These are phyloP conservation scores for Apotomis capreana DNA, from an alignment of 2,888 invertebrate species.

Conservation along the genomic window DNA sequence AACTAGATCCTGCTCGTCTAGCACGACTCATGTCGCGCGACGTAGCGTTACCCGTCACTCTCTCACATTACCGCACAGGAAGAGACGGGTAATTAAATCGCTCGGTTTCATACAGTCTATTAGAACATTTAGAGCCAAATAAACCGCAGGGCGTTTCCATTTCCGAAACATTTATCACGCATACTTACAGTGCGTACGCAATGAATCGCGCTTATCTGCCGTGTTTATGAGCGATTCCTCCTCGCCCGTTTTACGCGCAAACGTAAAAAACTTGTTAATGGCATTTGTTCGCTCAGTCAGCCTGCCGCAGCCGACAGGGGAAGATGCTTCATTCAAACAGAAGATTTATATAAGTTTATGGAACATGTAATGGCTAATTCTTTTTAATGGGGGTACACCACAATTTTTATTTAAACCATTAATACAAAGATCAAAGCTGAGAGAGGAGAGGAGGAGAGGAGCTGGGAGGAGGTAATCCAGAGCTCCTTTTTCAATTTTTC, in stretches of 20 bases:
- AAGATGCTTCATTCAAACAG: not conserved
- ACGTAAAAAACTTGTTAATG: slow-evolving; percentile 39
- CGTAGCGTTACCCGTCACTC: no score
- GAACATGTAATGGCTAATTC: no score
- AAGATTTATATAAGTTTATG: not conserved
- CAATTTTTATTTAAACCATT: no score
- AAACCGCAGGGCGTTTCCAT: not conserved
- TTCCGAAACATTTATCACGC: not conserved
- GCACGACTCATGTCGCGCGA: no score
- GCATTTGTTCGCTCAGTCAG: slow-evolving; percentile 27
- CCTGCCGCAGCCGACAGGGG: slow-evolving; percentile 5
- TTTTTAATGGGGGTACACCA: no score
- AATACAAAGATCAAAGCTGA: no score
- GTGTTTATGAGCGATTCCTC: slow-evolving; percentile 14
- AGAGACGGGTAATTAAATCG: no score
- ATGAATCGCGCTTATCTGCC: not conserved
- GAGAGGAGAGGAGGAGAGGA: no score
- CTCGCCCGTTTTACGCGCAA: slow-evolving; percentile 23
- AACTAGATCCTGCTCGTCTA: no score
- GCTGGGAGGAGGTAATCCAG: no score
- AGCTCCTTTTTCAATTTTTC: no score
- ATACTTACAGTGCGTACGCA: not conserved
- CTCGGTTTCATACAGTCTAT: not conserved
- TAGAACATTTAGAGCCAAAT: not conserved
- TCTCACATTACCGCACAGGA: no score